These are phyloP conservation scores for Phalera bucephala DNA, from an alignment of 2,888 invertebrate genomes.

Conservation along the genomic window DNA sequence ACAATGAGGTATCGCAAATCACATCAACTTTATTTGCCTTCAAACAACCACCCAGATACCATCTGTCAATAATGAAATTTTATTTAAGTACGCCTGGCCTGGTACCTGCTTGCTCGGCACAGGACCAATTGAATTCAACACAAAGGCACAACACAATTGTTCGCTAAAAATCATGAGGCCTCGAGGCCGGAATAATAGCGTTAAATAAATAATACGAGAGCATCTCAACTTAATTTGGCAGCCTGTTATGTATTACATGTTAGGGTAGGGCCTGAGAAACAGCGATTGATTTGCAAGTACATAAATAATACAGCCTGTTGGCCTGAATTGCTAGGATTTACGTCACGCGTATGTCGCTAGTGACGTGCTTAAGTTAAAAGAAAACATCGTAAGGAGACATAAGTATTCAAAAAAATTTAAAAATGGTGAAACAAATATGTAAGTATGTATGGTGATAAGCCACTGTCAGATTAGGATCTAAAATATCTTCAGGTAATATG, in stretches of 20 bases:
- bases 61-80: constrained; percentile 21
- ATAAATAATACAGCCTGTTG: too few species aligned
- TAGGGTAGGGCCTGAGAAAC: constrained; percentile 4
- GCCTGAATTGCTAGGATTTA: too few species aligned
- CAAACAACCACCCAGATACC: constrained; percentile 12
- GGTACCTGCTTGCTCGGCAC: constrained; percentile 4
- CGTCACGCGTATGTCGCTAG: too few species aligned
- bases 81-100: constrained; percentile 17
- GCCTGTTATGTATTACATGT: constrained; percentile 19
- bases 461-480: too few species aligned
- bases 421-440: too few species aligned
- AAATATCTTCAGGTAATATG: too few species aligned
- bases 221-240: constrained; percentile 43
- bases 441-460: too few species aligned
- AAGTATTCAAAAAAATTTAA: too few species aligned
- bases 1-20: too few species aligned
- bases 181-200: constrained; percentile 35
- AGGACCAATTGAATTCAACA: constrained; percentile 24
- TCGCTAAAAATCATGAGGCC: constrained; percentile 32
- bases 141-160: constrained; percentile 32
- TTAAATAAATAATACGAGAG: constrained; percentile 44
- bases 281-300: too few species aligned
- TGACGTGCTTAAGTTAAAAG: too few species aligned
- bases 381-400: too few species aligned
- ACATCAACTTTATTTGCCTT: constrained; percentile 8